phyloP scores from a whole-genome alignment of 2,797 vertebrate species.

The Arnoldichthys spilopterus region DNA sequence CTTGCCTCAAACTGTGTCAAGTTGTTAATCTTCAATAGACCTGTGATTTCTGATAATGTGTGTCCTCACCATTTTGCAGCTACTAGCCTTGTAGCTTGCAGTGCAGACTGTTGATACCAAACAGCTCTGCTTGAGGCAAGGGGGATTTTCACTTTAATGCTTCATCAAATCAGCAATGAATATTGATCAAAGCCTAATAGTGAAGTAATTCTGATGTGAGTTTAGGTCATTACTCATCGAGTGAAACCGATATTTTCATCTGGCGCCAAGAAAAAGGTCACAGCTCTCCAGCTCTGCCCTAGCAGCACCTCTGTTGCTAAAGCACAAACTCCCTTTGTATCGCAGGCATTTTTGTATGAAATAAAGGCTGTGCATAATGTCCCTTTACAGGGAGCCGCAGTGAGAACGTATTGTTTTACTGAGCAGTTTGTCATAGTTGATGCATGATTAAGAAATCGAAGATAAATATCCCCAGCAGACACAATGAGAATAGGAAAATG shows the following conservation, averaged over 20 bases:
- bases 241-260: background rate
- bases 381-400: background rate
- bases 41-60: too few species aligned
- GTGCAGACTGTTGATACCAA: background rate
- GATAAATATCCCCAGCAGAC: conserved; percentile 69
- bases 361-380: background rate
- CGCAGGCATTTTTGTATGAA: background rate
- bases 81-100: background rate
- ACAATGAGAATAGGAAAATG: conserved; percentile 61
- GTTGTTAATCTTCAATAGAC: too few species aligned
- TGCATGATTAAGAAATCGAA: conserved; percentile 71
- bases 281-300: background rate
- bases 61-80: too few species aligned
- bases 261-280: background rate
- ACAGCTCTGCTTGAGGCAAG: background rate
- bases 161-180: background rate
- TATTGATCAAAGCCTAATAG: background rate
- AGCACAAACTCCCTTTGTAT: background rate
- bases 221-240: conserved; percentile 11
- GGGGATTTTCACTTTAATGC: background rate
- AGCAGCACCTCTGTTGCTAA: background rate
- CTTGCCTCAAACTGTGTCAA: too few species aligned
- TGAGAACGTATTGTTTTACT: conserved; percentile 30
- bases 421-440: conserved; percentile 57
- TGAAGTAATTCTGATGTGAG: background rate